phyloP scores from a whole-genome alignment of 2,888 invertebrate species.

The Imbricaverruca yamaguchii region DNA sequence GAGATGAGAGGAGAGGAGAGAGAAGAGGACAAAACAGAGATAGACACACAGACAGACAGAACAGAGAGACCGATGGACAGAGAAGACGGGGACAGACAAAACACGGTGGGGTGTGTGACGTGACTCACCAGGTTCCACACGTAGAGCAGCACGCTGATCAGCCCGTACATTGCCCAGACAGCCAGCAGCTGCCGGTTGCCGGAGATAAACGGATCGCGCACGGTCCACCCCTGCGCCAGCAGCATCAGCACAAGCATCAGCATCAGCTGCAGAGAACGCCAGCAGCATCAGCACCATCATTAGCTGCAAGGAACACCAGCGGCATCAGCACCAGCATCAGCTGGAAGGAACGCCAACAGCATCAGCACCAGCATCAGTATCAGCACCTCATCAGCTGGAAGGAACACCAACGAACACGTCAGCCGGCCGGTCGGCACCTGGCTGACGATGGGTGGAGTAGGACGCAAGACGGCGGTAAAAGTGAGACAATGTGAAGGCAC shows the following conservation, averaged over 20 bases:
- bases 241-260: slow-evolving; percentile 87
- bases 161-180: slow-evolving; percentile 85
- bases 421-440: too few relatives aligned
- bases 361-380: not conserved
- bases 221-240: slow-evolving; percentile 95
- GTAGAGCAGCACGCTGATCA: slow-evolving; percentile 83
- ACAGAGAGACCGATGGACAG: too few relatives aligned
- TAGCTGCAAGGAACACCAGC: slow-evolving; percentile 54
- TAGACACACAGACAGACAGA: too few relatives aligned
- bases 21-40: too few relatives aligned
- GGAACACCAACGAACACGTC: too few relatives aligned
- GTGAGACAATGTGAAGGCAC: too few relatives aligned
- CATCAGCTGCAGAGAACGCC: slow-evolving; percentile 59
- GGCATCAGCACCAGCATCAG: not conserved
- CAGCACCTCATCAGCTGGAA: too few relatives aligned
- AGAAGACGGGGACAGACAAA: too few relatives aligned
- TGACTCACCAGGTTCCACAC: slow-evolving; percentile 88
- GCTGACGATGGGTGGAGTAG: too few relatives aligned
- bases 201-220: slow-evolving; percentile 79
- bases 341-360: not conserved
- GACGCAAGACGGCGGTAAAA: too few relatives aligned
- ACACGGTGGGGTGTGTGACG: too few relatives aligned
- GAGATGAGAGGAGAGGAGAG: too few relatives aligned
- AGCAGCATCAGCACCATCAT: slow-evolving; percentile 74
- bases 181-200: slow-evolving; percentile 75